A percentile compares a stretch with the other conserved stretches of the same genome.
Conservation (phyloP, 2,888 invertebrate species). For the Apeira syringaria region DNA sequence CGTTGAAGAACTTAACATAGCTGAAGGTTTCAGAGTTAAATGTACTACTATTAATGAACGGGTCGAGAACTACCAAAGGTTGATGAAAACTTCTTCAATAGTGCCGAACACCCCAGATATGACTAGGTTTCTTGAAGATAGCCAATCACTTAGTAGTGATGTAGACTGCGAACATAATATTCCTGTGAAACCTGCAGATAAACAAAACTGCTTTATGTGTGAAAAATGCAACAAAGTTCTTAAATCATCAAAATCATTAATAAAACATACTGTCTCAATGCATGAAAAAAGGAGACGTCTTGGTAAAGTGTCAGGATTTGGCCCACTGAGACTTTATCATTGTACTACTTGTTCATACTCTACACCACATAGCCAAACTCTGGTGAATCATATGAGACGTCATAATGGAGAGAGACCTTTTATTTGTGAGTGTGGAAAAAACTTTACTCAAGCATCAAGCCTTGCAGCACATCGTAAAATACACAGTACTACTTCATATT, state of each 20-base stretch:
- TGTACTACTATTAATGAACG: conserved; percentile 58
- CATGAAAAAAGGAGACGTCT: conserved; percentile 63
- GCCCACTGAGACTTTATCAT: conserved; percentile 60
- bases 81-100: conserved; percentile 2
- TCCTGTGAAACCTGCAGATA: not conserved
- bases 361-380: conserved; percentile 73
- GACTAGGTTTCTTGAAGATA: conserved; percentile 22
- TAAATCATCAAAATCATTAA: conserved; percentile 55
- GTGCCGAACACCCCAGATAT: not conserved
- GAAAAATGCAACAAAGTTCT: conserved; percentile 56
- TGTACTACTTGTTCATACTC: conserved; percentile 70
- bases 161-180: conserved; percentile 2
- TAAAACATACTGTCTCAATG: conserved; percentile 62
- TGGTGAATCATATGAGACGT: conserved; percentile 70
- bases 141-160: conserved; percentile 19
- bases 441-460: conserved; percentile 70
- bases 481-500: conserved; percentile 62
- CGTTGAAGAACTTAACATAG: conserved; percentile 50
- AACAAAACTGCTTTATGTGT: conserved; percentile 37
- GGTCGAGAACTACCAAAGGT: conserved; percentile 35
- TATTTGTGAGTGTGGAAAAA: conserved; percentile 71
- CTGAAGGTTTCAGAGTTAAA: conserved; percentile 57
- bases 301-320: conserved; percentile 67
- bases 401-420: conserved; percentile 75
- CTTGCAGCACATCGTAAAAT: conserved; percentile 69